Conservation (phyloP, 2,113 vertebrate genomes). For the Oryzias celebensis region DNA sequence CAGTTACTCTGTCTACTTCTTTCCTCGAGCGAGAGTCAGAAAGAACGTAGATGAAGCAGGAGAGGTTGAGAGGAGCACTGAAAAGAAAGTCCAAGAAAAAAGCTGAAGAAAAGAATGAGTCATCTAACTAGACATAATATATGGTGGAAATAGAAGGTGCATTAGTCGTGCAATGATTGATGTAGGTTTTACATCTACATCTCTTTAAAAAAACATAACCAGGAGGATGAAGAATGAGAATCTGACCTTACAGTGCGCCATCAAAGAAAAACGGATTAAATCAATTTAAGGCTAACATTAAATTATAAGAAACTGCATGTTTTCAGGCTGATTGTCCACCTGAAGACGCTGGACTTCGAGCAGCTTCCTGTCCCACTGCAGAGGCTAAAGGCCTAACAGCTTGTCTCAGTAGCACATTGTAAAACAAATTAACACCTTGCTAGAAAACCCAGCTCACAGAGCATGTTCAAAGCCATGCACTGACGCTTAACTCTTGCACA, state of each 20-base stretch:
- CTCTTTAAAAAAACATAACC: conserved; percentile 43
- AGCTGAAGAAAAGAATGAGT: conserved; percentile 82
- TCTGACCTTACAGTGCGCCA: too few relatives aligned
- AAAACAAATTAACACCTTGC: conserved; percentile 78
- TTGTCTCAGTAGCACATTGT: conserved; percentile 72
- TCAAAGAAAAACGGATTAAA: too few relatives aligned
- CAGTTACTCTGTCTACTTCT: conserved; percentile 85
- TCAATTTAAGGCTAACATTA: too few relatives aligned
- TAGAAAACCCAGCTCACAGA: conserved; percentile 60
- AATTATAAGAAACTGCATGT: too few relatives aligned
- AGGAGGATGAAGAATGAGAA: conserved; percentile 21
- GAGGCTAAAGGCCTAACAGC: conserved; percentile 70
- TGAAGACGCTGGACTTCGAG: background rate
- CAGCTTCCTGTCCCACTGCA: conserved; percentile 30
- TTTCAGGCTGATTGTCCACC: background rate
- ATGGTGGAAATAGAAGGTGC: conserved; percentile 19
- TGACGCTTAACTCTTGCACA: conserved; percentile 55
- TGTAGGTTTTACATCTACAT: conserved; percentile 82
- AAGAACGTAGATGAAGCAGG: conserved; percentile 33
- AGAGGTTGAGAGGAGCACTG: conserved; percentile 43
- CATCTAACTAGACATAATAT: conserved; percentile 48
- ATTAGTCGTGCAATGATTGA: conserved; percentile 79
- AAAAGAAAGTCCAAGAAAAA: conserved; percentile 81
- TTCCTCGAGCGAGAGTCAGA: conserved; percentile 69
- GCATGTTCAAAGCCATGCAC: conserved; percentile 58